phyloP scores from a whole-genome alignment of 2,797 vertebrate species.

The Pipistrellus pipistrellus region DNA sequence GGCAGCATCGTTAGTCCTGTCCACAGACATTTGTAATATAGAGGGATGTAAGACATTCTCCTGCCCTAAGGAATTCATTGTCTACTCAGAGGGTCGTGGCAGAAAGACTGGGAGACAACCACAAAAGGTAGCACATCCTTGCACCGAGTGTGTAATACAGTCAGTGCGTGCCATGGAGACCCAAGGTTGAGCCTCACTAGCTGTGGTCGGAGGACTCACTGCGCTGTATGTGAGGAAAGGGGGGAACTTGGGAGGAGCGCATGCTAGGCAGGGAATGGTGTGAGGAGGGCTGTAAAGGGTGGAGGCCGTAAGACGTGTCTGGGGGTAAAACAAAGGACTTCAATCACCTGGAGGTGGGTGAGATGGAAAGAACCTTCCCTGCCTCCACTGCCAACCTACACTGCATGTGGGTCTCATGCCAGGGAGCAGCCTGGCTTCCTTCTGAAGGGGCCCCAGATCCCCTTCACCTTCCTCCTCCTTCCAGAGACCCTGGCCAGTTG shows the following conservation, averaged over 20 bases:
- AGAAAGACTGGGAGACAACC: not conserved
- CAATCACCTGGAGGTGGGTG: not conserved
- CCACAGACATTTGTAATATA: not conserved
- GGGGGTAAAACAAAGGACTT: not conserved
- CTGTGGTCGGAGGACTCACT: not conserved
- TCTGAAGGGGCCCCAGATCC: not conserved
- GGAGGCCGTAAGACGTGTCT: not conserved
- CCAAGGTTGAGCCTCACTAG: accelerated
- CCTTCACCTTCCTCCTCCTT: not conserved
- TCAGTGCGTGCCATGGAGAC: accelerated
- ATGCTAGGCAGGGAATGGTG: not conserved
- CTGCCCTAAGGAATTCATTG: not conserved
- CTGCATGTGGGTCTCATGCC: not conserved
- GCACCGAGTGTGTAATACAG: accelerated
- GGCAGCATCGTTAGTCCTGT: not conserved
- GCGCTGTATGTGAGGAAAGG: not conserved
- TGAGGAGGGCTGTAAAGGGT: too few species aligned
- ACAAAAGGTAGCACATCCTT: not conserved
- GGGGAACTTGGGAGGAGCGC: not conserved
- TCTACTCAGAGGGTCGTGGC: not conserved
- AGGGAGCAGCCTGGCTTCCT: not conserved
- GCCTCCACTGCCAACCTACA: not conserved
- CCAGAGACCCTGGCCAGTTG: not conserved
- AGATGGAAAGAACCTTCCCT: not conserved
- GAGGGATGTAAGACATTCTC: not conserved